Conservation (phyloP, 2,888 invertebrate species). For the Nemoura dubitans region DNA sequence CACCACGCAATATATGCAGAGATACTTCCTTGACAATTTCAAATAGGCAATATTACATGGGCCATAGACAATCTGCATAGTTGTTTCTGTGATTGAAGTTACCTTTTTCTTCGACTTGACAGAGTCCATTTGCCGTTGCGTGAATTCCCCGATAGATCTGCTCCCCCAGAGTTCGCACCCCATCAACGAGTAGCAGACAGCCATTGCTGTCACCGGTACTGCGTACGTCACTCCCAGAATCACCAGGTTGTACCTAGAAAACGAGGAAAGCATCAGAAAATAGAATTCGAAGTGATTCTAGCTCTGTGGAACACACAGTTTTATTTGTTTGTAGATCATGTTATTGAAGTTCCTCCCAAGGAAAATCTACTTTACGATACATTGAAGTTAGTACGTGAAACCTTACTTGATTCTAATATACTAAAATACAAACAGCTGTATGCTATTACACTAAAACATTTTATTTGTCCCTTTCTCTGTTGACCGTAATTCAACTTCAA, state of each 20-base stretch:
- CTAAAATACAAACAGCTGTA: no score
- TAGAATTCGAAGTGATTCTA: neutral
- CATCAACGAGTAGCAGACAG: conserved; percentile 64
- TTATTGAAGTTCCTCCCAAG: no score
- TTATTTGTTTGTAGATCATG: neutral
- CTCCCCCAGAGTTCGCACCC: conserved; percentile 66
- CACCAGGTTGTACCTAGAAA: conserved; percentile 63
- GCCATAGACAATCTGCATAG: no score
- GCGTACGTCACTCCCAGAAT: conserved; percentile 65
- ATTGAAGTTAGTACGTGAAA: no score
- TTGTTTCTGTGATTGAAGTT: conserved; percentile 44
- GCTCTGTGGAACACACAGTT: neutral
- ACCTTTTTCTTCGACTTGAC: conserved; percentile 65
- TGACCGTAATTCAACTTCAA: no score
- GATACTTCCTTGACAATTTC: no score
- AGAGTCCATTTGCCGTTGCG: conserved; percentile 62
- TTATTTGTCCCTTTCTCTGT: no score
- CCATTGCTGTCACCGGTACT: conserved; percentile 64
- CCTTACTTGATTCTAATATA: no score
- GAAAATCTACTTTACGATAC: no score
- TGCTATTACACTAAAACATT: no score
- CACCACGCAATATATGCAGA: no score
- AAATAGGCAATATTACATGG: no score
- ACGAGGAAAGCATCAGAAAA: neutral
- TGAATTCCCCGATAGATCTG: conserved; percentile 64